These are phyloP conservation scores for Agriotes lineatus DNA, from an alignment of 2,888 invertebrate genomes.

Conservation along the genomic window DNA sequence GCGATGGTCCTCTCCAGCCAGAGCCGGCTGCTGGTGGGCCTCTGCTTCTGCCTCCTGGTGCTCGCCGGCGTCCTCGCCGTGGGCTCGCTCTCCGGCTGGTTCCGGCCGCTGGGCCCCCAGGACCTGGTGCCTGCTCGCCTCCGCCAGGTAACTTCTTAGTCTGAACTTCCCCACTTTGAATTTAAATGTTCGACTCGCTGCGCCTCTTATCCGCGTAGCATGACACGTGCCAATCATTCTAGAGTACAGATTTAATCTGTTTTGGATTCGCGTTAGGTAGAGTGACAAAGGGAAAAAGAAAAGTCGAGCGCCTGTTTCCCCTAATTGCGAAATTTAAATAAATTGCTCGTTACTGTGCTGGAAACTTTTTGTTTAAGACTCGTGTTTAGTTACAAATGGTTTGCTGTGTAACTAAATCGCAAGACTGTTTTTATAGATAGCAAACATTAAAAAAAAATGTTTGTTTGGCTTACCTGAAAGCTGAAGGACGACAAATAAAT, in stretches of 20 bases:
- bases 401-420: no score
- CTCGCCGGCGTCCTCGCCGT: slow-evolving; percentile 71
- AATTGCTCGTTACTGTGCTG: no score
- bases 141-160: slow-evolving; percentile 67
- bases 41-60: slow-evolving; percentile 70
- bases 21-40: slow-evolving; percentile 71
- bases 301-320: no score
- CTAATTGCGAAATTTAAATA: no score
- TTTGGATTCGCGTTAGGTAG: not conserved
- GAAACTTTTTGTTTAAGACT: no score
- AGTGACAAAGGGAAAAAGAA: slow-evolving; percentile 5
- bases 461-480: no score
- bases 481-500: no score
- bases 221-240: slow-evolving; percentile 21
- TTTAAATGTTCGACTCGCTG: slow-evolving; percentile 4
- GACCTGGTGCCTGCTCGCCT: slow-evolving; percentile 71
- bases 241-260: slow-evolving; percentile 7
- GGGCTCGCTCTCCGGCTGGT: slow-evolving; percentile 75
- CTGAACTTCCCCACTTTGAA: not conserved
- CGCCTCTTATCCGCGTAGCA: not conserved
- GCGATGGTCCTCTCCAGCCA: slow-evolving; percentile 77
- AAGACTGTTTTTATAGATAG: no score
- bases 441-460: no score
- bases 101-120: slow-evolving; percentile 68
- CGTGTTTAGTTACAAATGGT: no score